A percentile compares a stretch with the other conserved stretches of the same genome.
Evolutionary conservation across 2,888 invertebrate species (phyloP).

Genomic region (Geotrupes spiniger): DNA sequence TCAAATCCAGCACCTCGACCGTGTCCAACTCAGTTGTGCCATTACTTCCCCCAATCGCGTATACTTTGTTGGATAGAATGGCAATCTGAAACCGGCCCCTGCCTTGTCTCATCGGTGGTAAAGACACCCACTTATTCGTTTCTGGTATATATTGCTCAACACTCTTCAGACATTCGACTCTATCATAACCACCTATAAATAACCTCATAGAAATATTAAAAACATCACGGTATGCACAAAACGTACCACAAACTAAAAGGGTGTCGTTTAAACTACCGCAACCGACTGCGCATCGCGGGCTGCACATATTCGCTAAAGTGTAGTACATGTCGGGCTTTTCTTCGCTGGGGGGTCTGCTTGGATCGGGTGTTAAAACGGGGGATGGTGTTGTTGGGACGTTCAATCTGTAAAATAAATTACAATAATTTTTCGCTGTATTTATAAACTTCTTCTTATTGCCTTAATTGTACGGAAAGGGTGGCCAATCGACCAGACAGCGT

Average conservation of each 20-base stretch:
- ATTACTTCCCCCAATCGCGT: conserved; percentile 79
- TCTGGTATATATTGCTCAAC: conserved; percentile 73
- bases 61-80: conserved; percentile 65
- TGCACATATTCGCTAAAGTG: conserved; percentile 60
- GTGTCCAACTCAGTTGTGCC: conserved; percentile 77
- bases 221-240: background rate
- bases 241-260: conserved; percentile 74
- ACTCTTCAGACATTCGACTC: conserved; percentile 75
- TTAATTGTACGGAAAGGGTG: conserved; percentile 60
- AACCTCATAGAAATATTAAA: too few relatives aligned
- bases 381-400: conserved; percentile 50
- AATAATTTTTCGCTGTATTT: background rate
- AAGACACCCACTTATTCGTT: conserved; percentile 65
- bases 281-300: conserved; percentile 73
- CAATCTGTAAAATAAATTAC: conserved; percentile 34
- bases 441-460: conserved; percentile 36
- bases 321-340: conserved; percentile 59
- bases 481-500: conserved; percentile 61
- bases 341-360: conserved; percentile 47
- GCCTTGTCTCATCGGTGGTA: conserved; percentile 70
- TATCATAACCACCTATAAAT: conserved; percentile 79
- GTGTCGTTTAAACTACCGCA: conserved; percentile 67
- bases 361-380: conserved; percentile 46
- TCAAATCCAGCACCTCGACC: conserved; percentile 62
- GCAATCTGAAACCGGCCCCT: conserved; percentile 79